Base-by-base conservation (phyloP, 1,140 invertebrate species). In the Colletes latitarsis region DNA sequence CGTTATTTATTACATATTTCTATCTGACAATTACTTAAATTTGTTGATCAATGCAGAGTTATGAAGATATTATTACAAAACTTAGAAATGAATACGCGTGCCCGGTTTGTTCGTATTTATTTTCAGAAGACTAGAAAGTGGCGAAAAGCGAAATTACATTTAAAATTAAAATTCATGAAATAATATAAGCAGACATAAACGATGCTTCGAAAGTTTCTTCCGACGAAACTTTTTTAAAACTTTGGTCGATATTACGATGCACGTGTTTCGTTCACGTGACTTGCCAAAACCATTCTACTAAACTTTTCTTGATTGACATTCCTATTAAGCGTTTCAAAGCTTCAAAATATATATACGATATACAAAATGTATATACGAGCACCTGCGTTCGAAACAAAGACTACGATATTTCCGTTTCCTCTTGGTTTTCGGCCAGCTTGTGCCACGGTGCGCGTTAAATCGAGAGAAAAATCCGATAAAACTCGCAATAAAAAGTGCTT, bases 401-500 rank as follows among this genome's bases (percentile, higher is more conserved):
- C 49, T 15, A 14, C n/a, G 58, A 63, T 72, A 72, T 78, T 14
- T n/a, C 21, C 15, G 39, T 46, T 46, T 46, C n/a, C 41, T n/a
- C 39, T 19, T 15, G 19, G n/a, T 52, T 41, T 17, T 57, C 19
- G 62, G 49, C 8, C 6, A 3, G 6, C 1, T 30, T 21, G 52
- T 21, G 21, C n/a, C 5, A 21, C 74, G 43, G 39, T 64, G 21
- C 15, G 19, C 39, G 69, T 41, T 63, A 72, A 72, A 72, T 55
- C 58, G 46, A 49, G 68, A 78, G 19, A 78, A 21, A 78, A 64
- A 72, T 72, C 39, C 19, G 55, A 78, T 72, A 63, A 53, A 64
- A 49, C 58, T 72, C 58, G 39, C 19, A 72, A 63, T 77, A 71
- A 78, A 72, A 78, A 78, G 49, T 72, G 69, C 58, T 78, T 78